Base-by-base conservation (phyloP, 2,113 vertebrate species). In the Perca schrenkii region DNA sequence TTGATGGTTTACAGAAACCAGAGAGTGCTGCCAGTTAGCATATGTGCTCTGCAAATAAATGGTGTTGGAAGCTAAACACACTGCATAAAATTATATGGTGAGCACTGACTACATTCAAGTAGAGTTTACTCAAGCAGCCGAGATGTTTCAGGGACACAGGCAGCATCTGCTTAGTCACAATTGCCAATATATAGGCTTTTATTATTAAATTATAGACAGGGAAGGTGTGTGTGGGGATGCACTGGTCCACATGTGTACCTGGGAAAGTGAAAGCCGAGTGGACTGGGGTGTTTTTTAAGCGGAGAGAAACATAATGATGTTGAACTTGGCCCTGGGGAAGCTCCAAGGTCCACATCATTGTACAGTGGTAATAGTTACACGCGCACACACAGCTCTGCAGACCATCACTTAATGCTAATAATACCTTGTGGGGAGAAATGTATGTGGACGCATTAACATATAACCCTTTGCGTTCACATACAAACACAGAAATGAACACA, bases 261-360 rank as follows among this genome's bases (percentile, higher is more conserved):
- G 58, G 80, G 78, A 52, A 76, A 36, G 4, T 57, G 64, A 53
- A 79, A 63, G 81, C 50, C 49, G 72, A 82, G 50, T 61, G 69
- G 65, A 89, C 77, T 80, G 80, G 84, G 69, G 49, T 82, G 64
- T 82, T 86, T 86, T 85, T 69, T 86, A 81, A 89, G 77, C 2
- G 3, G 25, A 84, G 84, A 78, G 84, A 82, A 90, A 87, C 85
- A 88, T 65, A 60, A 86, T 78, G 84, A 57, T 74, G 86, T 81
- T 82, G 70, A 89, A 90, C 85, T 74, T 62, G 72, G 80, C 83
- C 74, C 74, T 52, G 7, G 81, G 84, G 71, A 89, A 71, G 69
- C 75, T 85, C 83, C 49, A 80, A 75, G 88, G 86, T 89, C 79
- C 69, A 80, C 64, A 89, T 77, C 76, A 60, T 49, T 66, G 58